phyloP scores from a whole-genome alignment of 2,113 vertebrate species.

The Taxidea taxus region DNA sequence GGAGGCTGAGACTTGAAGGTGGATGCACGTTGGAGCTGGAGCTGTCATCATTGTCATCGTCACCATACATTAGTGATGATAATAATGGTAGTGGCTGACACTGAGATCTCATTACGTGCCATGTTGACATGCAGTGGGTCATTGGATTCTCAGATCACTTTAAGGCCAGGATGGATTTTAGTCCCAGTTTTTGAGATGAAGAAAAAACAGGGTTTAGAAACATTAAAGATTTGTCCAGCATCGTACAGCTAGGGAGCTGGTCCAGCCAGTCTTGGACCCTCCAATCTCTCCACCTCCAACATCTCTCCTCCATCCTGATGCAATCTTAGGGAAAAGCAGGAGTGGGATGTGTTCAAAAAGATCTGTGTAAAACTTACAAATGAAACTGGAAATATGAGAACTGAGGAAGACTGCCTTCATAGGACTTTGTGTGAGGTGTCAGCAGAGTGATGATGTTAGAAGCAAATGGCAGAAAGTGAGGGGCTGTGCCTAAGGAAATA shows the following conservation, averaged over 20 bases:
- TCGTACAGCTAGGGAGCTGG: not conserved
- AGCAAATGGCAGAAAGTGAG: not conserved
- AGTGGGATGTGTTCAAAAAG: not conserved
- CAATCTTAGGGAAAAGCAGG: not conserved
- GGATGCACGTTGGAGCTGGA: rapidly evolving
- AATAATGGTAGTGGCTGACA: too few species aligned
- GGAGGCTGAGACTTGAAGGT: not conserved
- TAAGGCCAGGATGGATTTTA: not conserved
- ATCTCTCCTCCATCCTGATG: rapidly evolving
- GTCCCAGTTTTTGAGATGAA: not conserved
- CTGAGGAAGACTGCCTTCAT: not conserved
- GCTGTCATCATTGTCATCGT: not conserved
- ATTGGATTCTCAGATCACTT: not conserved
- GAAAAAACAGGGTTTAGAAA: not conserved
- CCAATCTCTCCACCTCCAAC: not conserved
- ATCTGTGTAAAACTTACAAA: not conserved
- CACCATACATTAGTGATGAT: not conserved
- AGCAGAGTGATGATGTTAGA: not conserved
- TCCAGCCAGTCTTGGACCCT: not conserved
- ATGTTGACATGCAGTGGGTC: not conserved
- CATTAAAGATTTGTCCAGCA: not conserved
- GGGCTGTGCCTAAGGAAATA: not conserved
- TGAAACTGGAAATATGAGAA: not conserved
- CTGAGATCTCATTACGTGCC: not conserved
- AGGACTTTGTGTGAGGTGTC: not conserved